Conservation (phyloP, 2,797 vertebrate genomes). For the Cygnus olor region DNA sequence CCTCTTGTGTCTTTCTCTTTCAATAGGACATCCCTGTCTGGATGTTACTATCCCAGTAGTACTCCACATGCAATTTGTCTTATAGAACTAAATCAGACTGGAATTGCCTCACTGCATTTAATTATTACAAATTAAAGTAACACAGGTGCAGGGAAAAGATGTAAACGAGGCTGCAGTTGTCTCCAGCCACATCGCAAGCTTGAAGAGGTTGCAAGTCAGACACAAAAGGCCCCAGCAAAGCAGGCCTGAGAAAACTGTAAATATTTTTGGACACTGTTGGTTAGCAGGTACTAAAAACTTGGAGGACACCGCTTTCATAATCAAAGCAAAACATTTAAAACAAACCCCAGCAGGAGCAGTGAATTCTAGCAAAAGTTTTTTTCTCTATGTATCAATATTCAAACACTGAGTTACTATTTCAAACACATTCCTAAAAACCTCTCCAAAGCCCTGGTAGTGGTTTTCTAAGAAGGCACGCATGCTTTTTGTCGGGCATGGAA, state of each 20-base stretch:
- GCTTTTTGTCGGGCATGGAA: not conserved
- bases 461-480: not conserved
- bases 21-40: not conserved
- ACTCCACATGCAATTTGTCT: not conserved
- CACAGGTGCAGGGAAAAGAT: not conserved
- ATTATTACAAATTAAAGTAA: not conserved
- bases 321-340: not conserved
- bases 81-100: not conserved
- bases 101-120: not conserved
- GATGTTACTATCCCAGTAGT: not conserved
- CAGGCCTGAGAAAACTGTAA: not conserved
- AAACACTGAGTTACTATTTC: not conserved
- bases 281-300: not conserved
- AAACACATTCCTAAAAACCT: not conserved
- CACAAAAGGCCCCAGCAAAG: not conserved
- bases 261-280: not conserved
- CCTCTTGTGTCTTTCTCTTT: not conserved
- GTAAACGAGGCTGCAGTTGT: not conserved
- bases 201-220: not conserved
- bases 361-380: not conserved
- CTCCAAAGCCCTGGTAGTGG: not conserved
- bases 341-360: not conserved
- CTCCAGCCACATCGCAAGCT: not conserved
- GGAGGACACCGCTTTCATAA: not conserved
- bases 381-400: not conserved